Percentiles rank a stretch among this genome's conserved stretches.
Conservation (phyloP, 2,797 vertebrate species). For the Dallia pectoralis region DNA sequence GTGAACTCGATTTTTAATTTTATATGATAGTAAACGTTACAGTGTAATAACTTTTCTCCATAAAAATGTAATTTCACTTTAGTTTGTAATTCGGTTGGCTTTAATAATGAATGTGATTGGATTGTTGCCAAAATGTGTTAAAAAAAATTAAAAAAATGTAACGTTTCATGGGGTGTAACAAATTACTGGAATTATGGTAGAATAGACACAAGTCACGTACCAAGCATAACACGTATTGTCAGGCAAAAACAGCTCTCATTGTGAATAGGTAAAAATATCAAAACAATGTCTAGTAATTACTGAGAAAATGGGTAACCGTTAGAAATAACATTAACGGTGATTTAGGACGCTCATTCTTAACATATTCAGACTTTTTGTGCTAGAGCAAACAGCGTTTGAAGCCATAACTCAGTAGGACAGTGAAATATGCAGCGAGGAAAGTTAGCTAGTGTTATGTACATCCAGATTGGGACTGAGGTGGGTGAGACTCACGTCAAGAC, state of each 20-base stretch:
- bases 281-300: background rate
- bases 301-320: background rate
- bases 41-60: no score
- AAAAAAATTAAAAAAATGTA: no score
- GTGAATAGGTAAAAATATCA: background rate
- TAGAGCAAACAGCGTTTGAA: background rate
- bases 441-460: conserved; percentile 32
- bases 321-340: background rate
- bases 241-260: background rate
- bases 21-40: no score
- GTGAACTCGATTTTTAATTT: no score
- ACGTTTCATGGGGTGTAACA: no score
- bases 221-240: background rate
- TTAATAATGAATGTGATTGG: no score
- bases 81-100: no score
- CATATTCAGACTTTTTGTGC: conserved; percentile 5
- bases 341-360: background rate
- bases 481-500: conserved; percentile 39
- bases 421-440: conserved; percentile 23
- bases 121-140: no score
- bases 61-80: no score
- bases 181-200: no score
- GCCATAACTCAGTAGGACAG: background rate
- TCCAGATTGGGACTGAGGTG: conserved; percentile 45
- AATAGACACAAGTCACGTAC: background rate